These are phyloP conservation scores for Artemia sinica DNA, from an alignment of 2,888 invertebrate genomes.

Conservation along the genomic window DNA sequence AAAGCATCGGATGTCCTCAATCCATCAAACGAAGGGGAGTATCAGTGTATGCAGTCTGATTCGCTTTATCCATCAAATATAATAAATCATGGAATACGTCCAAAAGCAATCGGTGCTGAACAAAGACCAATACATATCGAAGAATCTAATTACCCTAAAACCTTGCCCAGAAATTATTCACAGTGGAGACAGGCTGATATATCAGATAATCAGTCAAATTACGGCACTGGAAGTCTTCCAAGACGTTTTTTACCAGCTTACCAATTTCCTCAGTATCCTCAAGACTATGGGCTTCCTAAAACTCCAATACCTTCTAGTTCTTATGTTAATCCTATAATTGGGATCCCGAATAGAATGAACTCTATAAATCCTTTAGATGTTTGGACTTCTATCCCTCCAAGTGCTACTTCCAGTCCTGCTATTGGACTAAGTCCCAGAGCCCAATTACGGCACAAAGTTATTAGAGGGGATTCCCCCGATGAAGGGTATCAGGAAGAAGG, in stretches of 20 bases:
- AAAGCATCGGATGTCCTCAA: slow-evolving; percentile 16
- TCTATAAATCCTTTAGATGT: slow-evolving; percentile 9
- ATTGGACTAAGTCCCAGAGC: slow-evolving; percentile 14
- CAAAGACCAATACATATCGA: background rate
- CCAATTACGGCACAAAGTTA: slow-evolving; percentile 14
- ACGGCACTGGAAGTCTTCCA: slow-evolving; percentile 37
- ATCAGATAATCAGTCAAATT: background rate
- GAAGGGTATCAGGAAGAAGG: slow-evolving; percentile 79
- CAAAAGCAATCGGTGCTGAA: slow-evolving; percentile 29
- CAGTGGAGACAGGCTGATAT: background rate
- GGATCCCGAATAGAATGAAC: background rate
- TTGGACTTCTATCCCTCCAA: background rate
- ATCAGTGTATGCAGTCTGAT: slow-evolving; percentile 49
- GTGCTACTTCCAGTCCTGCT: slow-evolving; percentile 1
- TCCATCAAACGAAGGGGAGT: slow-evolving; percentile 51
- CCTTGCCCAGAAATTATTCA: background rate
- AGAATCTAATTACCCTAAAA: background rate
- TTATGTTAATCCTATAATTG: slow-evolving; percentile 5
- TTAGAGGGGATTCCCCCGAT: slow-evolving; percentile 58
- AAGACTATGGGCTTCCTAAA: slow-evolving; percentile 57
- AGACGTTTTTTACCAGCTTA: slow-evolving; percentile 16
- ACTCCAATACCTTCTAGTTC: slow-evolving; percentile 18
- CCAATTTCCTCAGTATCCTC: slow-evolving; percentile 40
- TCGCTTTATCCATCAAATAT: slow-evolving; percentile 54
- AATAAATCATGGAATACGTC: slow-evolving; percentile 44